Conservation (phyloP, 2,888 invertebrate genomes). For the Cantharis lateralis region DNA sequence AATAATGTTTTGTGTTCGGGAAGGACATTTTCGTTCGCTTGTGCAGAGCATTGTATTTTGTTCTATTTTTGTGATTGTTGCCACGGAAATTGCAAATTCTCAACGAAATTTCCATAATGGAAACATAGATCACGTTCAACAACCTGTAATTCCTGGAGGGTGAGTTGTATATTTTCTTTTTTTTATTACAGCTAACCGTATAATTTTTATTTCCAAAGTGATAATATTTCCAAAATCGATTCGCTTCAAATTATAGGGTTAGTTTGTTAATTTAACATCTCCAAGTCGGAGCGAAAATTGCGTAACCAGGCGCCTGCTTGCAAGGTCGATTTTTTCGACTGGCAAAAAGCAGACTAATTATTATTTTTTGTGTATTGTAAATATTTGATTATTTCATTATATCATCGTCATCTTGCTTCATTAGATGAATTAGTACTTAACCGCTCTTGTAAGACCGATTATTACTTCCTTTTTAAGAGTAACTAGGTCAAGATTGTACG, state of each 20-base stretch:
- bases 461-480: neutral
- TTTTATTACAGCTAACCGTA: neutral
- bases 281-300: neutral
- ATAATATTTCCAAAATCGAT: neutral
- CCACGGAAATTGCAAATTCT: slow-evolving; percentile 26
- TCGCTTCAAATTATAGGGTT: neutral
- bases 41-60: slow-evolving; percentile 28
- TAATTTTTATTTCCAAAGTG: neutral
- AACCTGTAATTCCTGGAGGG: slow-evolving; percentile 43
- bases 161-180: slow-evolving; percentile 28
- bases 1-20: slow-evolving; percentile 30
- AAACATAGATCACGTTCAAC: slow-evolving; percentile 36
- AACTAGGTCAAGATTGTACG: neutral
- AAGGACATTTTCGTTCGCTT: slow-evolving; percentile 29
- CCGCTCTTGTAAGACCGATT: neutral
- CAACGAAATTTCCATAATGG: slow-evolving; percentile 25
- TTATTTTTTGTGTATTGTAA: neutral
- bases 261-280: neutral
- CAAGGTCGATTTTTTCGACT: neutral
- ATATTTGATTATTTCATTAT: neutral
- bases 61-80: slow-evolving; percentile 31
- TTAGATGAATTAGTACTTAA: neutral
- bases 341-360: neutral
- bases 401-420: neutral
- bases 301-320: neutral